These are phyloP conservation scores for Phytoseiulus persimilis DNA, from an alignment of 2,888 invertebrate genomes.

Conservation along the genomic window DNA sequence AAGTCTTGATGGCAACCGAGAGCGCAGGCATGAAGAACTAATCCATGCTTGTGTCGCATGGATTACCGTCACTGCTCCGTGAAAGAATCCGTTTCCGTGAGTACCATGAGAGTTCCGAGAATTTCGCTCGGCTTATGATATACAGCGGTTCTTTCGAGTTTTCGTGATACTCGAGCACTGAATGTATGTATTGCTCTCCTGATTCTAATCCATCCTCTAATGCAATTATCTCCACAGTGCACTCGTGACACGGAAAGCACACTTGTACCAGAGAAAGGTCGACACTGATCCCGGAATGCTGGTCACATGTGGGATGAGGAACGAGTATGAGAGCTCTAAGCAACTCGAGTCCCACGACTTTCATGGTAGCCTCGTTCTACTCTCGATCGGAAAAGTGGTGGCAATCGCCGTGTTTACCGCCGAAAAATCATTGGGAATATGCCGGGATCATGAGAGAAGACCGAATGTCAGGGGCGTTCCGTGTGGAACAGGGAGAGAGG, in stretches of 20 bases:
- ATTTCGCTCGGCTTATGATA: no score
- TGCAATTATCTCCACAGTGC: not conserved
- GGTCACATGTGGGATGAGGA: not conserved
- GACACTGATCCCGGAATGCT: not conserved
- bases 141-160: no score
- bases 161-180: no score
- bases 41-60: not conserved
- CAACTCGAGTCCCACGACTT: not conserved
- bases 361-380: not conserved
- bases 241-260: not conserved
- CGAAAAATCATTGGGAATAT: not conserved
- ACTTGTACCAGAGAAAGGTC: not conserved
- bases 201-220: no score
- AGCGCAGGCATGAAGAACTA: not conserved
- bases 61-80: not conserved
- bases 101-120: not conserved
- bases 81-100: not conserved
- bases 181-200: no score
- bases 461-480: no score
- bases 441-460: not conserved
- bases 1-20: not conserved
- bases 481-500: no score
- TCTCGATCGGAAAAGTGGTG: not conserved
- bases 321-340: not conserved
- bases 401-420: not conserved